Base-by-base conservation (phyloP, 2,113 vertebrate species). In the Protobothrops flavoviridis region DNA sequence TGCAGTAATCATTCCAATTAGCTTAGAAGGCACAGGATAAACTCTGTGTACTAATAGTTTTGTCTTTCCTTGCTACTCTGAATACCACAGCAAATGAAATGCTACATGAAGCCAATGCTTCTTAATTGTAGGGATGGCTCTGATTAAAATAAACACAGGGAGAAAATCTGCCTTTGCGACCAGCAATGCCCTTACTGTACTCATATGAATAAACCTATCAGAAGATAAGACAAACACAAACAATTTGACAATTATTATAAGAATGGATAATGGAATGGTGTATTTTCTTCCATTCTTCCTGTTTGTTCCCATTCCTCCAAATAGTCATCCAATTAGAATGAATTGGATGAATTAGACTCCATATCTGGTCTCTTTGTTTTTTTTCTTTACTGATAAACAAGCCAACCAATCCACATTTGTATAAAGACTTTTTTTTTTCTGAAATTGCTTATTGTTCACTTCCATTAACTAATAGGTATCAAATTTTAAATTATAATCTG, bases 91-190 rank as follows among this genome's bases (percentile, higher is more conserved):
- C 74, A 81, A 81, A 81, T 39, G 33, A 39, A 81, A 81, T 81
- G 33, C 33, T 81, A 39, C 17, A 0, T 81, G 33, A 81, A 81
- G 33, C 74, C 33, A 81, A 81, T 43, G 33, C 74, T 39, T 20
- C 15, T 33, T 39, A 81, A 39, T 81, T 17, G 17, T 81, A 39
- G 7, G 20, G 33, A 81, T 81, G n/a, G n/a, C n/a, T 33, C 69
- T 74, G 74, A 39, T 74, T 74, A 74, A 94, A 93, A 94, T 95
- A 96, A 96, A 96, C 0, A 93, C 90, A 0, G 0, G 91, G 29
- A 33, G 87, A 91, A 86, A 87, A 87, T 93, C 92, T 93, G 53
- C 90, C 88, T 91, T n/a, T 59, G 48, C 59, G 29, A 93, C 86
- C 86, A 93, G 56, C 91, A 45, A 48, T 86, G 92, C 81, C 93